Evolutionary conservation across 2,113 vertebrate genomes (phyloP).

Genomic region (Entomyzon cyanotis): DNA sequence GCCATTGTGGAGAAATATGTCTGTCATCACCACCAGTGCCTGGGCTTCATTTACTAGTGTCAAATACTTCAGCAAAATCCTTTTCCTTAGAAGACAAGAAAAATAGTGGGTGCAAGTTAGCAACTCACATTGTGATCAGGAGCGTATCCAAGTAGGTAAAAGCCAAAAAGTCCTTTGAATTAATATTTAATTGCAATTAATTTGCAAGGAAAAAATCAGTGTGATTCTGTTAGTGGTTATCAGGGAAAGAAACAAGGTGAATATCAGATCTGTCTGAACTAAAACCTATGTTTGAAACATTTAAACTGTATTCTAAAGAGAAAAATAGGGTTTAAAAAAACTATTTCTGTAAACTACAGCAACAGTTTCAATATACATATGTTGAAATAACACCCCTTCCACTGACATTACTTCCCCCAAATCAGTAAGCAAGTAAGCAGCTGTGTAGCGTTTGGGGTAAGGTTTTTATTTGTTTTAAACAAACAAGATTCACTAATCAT

Average conservation of each 20-base stretch:
- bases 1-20: rapidly evolving
- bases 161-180: background rate
- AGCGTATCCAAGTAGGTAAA: background rate
- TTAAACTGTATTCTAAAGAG: background rate
- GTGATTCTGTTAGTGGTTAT: background rate
- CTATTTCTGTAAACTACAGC: background rate
- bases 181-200: background rate
- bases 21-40: background rate
- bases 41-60: background rate
- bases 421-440: background rate
- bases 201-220: background rate
- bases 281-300: background rate
- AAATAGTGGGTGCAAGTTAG: background rate
- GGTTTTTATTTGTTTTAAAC: background rate
- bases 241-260: background rate
- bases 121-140: background rate
- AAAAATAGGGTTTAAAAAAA: background rate
- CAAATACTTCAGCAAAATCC: background rate
- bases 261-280: background rate
- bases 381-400: background rate
- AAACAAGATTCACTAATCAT: background rate
- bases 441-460: background rate
- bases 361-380: background rate
- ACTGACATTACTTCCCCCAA: background rate
- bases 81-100: background rate